These are phyloP conservation scores for Rhineura floridana DNA, from an alignment of 2,113 vertebrate species.

Conservation along the genomic window DNA sequence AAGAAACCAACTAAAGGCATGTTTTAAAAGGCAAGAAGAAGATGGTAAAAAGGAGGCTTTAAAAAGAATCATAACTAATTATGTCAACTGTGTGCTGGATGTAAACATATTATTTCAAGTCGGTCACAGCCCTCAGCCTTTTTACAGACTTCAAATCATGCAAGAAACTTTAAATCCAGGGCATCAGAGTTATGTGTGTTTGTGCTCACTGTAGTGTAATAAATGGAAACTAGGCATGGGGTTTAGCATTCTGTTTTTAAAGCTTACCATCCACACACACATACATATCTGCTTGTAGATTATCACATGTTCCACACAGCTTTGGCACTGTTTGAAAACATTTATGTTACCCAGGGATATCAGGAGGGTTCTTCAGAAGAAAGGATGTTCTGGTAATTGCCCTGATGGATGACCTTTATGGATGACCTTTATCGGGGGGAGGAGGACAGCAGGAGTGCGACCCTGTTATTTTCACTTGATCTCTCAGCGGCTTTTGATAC, in stretches of 20 bases:
- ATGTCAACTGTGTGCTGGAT: not conserved
- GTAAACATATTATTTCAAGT: not conserved
- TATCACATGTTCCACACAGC: not conserved
- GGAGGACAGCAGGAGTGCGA: too few relatives aligned
- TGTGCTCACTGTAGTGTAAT: not conserved
- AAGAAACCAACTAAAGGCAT: accelerated
- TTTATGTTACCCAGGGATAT: not conserved
- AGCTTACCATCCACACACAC: too few relatives aligned
- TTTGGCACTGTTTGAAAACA: not conserved
- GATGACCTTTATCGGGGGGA: too few relatives aligned
- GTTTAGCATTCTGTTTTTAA: not conserved
- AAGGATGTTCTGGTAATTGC: not conserved
- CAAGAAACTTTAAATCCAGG: not conserved
- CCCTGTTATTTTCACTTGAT: too few relatives aligned
- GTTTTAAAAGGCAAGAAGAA: not conserved
- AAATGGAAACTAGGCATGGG: not conserved
- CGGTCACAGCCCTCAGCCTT: not conserved
- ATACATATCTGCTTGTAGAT: too few relatives aligned
- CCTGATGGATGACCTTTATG: too few relatives aligned
- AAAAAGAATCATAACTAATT: not conserved
- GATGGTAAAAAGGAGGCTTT: not conserved
- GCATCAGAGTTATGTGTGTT: not conserved
- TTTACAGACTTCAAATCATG: not conserved
- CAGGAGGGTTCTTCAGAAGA: too few relatives aligned
- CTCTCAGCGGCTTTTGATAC: too few relatives aligned